phyloP scores from a whole-genome alignment of 2,888 invertebrate species.

The Marasmarcha lunaedactyla region DNA sequence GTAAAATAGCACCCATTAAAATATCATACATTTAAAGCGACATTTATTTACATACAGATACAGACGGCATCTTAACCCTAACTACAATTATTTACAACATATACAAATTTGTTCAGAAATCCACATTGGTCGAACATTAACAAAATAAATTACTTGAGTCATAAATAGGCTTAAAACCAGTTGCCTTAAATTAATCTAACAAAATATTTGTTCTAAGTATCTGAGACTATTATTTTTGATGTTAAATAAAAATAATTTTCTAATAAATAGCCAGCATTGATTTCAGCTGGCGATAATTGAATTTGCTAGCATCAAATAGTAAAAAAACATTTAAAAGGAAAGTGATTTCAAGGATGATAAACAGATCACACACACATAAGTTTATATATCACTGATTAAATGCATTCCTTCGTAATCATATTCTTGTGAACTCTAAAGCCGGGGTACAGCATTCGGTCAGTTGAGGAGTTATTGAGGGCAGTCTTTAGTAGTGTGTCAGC shows the following conservation, averaged over 20 bases:
- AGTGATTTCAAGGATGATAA: too few species aligned
- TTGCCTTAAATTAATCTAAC: conserved; percentile 59
- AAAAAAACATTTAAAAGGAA: too few species aligned
- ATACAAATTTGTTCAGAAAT: conserved; percentile 35
- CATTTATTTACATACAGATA: conserved; percentile 32
- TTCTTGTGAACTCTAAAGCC: not conserved
- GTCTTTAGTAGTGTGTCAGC: conserved; percentile 51
- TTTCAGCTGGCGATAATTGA: too few species aligned
- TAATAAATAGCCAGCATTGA: too few species aligned
- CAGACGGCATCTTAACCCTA: conserved; percentile 18
- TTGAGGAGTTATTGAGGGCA: too few species aligned
- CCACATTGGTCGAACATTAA: conserved; percentile 13
- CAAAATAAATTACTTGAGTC: conserved; percentile 3
- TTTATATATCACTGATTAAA: conserved; percentile 20
- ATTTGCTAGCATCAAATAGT: too few species aligned
- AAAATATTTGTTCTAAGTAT: conserved; percentile 52
- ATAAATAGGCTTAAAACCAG: conserved; percentile 20
- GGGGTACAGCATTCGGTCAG: too few species aligned
- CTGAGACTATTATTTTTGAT: conserved; percentile 42
- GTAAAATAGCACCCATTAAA: conserved; percentile 65
- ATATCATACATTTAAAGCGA: conserved; percentile 60
- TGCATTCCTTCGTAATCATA: not conserved
- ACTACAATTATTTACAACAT: conserved; percentile 41
- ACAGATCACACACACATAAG: conserved; percentile 52
- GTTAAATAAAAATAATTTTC: too few species aligned